phyloP scores from a whole-genome alignment of 1,140 invertebrate genomes.

The Pinna nobilis region DNA sequence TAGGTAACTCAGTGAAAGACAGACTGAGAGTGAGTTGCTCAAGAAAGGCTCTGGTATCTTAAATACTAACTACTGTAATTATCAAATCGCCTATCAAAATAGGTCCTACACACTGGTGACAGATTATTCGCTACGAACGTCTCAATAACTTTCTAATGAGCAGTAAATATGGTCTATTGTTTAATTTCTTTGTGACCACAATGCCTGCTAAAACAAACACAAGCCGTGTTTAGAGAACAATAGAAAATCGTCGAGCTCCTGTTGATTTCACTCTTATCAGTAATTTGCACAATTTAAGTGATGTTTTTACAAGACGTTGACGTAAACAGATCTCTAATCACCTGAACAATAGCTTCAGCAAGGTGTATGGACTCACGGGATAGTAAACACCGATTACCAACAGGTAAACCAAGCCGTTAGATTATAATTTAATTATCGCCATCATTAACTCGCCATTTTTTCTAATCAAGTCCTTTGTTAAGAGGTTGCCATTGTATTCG shows the following conservation, averaged over 20 bases:
- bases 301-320: not conserved
- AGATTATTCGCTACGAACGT: constrained; percentile 6
- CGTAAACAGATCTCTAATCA: constrained; percentile 16
- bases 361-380: too few relatives aligned
- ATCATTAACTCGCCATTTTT: too few relatives aligned
- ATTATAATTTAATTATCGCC: too few relatives aligned
- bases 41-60: not conserved
- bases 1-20: constrained; percentile 7
- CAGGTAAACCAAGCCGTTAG: too few relatives aligned
- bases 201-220: constrained; percentile 20
- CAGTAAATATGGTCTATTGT: constrained; percentile 2
- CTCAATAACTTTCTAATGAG: constrained; percentile 4
- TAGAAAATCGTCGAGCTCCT: not conserved
- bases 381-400: too few relatives aligned
- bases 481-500: too few relatives aligned
- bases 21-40: not conserved
- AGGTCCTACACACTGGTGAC: constrained; percentile 8
- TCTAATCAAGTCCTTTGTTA: too few relatives aligned
- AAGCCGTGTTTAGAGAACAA: constrained; percentile 6
- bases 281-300: not conserved
- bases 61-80: constrained; percentile 11
- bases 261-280: not conserved
- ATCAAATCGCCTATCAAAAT: constrained; percentile 9
- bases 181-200: constrained; percentile 12
- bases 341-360: constrained; percentile 8